Evolutionary conservation across 2,888 invertebrate genomes (phyloP).

Genomic region (Lithophane leautieri): DNA sequence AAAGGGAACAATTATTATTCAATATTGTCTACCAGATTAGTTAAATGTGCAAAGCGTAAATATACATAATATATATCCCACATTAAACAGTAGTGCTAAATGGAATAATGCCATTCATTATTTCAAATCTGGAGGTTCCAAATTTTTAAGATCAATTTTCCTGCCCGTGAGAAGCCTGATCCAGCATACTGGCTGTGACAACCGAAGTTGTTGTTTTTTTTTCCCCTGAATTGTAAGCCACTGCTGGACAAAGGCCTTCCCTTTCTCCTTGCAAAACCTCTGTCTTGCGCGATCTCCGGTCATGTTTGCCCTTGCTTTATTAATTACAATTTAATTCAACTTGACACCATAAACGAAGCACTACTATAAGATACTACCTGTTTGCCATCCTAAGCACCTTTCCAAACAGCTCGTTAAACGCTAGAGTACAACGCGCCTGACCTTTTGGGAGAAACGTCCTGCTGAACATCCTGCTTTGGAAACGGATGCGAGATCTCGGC

Average conservation of each 20-base stretch:
- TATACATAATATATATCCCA: not conserved
- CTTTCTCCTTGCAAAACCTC: not conserved
- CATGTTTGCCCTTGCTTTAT: not conserved
- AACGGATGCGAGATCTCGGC: slow-evolving; percentile 40
- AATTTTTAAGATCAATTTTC: not conserved
- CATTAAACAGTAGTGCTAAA: not conserved
- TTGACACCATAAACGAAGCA: not conserved
- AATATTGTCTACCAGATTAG: not conserved
- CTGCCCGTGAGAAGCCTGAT: not conserved
- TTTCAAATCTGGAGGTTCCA: not conserved
- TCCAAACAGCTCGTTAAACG: slow-evolving; percentile 25
- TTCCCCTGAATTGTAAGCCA: not conserved
- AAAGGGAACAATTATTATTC: not conserved
- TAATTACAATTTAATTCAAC: not conserved
- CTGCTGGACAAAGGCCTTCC: not conserved
- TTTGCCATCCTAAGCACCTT: not conserved
- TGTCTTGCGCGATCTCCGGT: not conserved
- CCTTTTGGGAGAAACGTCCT: slow-evolving; percentile 56
- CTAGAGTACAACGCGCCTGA: slow-evolving; percentile 34
- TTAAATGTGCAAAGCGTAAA: not conserved
- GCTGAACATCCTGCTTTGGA: slow-evolving; percentile 45
- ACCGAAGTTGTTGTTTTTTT: not conserved
- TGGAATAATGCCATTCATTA: not conserved
- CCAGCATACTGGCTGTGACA: not conserved
- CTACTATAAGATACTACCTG: not conserved